These are phyloP conservation scores for Enteromius anoplus DNA, from an alignment of 2,797 vertebrate genomes.

Conservation along the genomic window DNA sequence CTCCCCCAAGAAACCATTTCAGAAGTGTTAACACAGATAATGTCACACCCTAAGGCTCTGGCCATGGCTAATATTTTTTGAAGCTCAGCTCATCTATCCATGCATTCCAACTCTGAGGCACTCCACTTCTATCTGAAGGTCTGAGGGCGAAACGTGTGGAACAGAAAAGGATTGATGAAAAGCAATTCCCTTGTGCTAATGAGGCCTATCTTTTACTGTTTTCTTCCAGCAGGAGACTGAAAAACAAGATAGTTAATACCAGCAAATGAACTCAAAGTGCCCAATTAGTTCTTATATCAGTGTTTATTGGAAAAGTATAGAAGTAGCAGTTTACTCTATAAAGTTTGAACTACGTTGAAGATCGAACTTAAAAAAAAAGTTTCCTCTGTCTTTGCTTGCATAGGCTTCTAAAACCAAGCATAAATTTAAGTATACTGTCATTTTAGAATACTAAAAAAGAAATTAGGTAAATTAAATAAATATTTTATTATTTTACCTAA, in stretches of 20 bases:
- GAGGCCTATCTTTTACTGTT: slow-evolving; percentile 38
- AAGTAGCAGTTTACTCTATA: not conserved
- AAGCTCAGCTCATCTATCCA: slow-evolving; percentile 34
- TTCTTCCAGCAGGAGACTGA: slow-evolving; percentile 37
- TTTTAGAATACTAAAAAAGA: not conserved
- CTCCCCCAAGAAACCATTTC: slow-evolving; percentile 18
- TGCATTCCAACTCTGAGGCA: slow-evolving; percentile 48
- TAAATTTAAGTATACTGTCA: not conserved
- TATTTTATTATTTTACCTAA: too few relatives aligned
- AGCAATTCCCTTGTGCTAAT: slow-evolving; percentile 43
- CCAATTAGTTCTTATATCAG: slow-evolving; percentile 16
- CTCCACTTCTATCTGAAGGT: not conserved
- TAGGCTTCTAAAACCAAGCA: not conserved
- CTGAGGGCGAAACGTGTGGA: not conserved
- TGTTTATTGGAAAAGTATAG: slow-evolving; percentile 10
- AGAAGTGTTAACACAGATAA: slow-evolving; percentile 45
- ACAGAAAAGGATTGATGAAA: slow-evolving; percentile 35
- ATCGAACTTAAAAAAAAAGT: not conserved
- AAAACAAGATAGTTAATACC: slow-evolving; percentile 23
- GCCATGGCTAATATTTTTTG: slow-evolving; percentile 41
- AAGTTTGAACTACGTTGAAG: not conserved
- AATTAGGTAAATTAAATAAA: too few relatives aligned
- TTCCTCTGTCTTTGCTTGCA: not conserved
- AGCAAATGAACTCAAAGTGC: slow-evolving; percentile 23
- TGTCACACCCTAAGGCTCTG: slow-evolving; percentile 38